Conservation (phyloP, 92 coral and sea anemone species). For the Phenganax stokvisi region DNA sequence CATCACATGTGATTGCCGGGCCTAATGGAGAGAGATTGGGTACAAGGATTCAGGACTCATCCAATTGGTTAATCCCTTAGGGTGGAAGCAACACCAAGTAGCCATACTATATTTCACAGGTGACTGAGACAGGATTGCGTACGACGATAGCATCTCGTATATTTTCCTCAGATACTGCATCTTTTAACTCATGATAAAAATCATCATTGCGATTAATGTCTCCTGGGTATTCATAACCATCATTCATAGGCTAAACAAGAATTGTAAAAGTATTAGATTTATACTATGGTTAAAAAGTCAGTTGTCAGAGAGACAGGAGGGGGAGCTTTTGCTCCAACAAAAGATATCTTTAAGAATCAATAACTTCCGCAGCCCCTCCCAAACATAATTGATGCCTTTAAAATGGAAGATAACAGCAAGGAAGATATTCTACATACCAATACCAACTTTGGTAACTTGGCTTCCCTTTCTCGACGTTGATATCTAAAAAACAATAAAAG, state of each 20-base stretch:
- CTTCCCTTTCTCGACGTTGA: too few species aligned
- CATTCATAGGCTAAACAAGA: neutral
- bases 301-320: neutral
- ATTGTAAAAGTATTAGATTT: neutral
- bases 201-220: neutral
- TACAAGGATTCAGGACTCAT: neutral
- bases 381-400: too few species aligned
- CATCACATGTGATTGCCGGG: too few species aligned
- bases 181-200: neutral
- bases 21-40: too few species aligned
- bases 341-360: too few species aligned
- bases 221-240: neutral
- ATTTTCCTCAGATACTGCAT: too few species aligned
- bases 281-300: neutral
- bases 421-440: too few species aligned
- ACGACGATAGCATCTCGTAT: neutral
- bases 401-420: too few species aligned
- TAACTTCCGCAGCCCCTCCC: too few species aligned
- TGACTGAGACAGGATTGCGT: neutral
- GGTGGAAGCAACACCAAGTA: neutral
- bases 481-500: too few species aligned
- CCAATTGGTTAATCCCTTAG: neutral
- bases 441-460: too few species aligned
- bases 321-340: neutral
- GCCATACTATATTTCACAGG: neutral